phyloP scores from a whole-genome alignment of 2,797 vertebrate genomes.

The Hydrophis major region DNA sequence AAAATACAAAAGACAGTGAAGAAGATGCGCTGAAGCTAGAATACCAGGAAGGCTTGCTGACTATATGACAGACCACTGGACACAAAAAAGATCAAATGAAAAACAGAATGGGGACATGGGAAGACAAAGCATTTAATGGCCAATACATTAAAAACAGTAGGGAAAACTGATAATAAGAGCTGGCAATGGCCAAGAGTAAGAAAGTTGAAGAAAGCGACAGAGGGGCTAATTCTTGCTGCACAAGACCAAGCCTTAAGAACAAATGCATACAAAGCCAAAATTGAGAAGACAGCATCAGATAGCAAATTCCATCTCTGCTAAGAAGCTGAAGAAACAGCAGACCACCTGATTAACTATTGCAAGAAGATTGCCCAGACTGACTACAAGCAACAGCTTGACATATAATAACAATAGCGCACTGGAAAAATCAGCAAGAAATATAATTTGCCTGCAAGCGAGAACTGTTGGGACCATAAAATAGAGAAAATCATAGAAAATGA shows the following conservation, averaged over 20 bases:
- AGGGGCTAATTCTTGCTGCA: not conserved
- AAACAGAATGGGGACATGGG: not conserved
- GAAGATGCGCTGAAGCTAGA: too few species aligned
- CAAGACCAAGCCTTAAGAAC: not conserved
- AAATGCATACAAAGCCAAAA: not conserved
- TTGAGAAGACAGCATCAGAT: not conserved
- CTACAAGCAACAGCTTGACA: not conserved
- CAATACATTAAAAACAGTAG: not conserved
- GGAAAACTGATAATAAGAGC: not conserved
- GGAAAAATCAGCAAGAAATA: not conserved
- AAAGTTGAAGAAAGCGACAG: not conserved
- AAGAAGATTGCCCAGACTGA: not conserved
- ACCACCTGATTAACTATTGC: not conserved
- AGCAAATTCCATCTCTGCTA: not conserved
- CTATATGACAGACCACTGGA: not conserved
- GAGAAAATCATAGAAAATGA: not conserved
- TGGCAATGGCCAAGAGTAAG: not conserved
- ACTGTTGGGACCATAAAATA: not conserved
- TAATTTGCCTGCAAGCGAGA: not conserved
- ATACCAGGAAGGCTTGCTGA: too few species aligned
- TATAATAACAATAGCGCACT: not conserved
- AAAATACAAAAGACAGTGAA: too few species aligned
- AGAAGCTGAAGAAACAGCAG: not conserved
- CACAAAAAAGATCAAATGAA: not conserved
- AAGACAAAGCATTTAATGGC: not conserved